Evolutionary conservation across 53 echinoderm and acorn worm species (phyloP), one percentile per base, ranked within the genome.

Genomic region (Apostichopus leukothele): DNA sequence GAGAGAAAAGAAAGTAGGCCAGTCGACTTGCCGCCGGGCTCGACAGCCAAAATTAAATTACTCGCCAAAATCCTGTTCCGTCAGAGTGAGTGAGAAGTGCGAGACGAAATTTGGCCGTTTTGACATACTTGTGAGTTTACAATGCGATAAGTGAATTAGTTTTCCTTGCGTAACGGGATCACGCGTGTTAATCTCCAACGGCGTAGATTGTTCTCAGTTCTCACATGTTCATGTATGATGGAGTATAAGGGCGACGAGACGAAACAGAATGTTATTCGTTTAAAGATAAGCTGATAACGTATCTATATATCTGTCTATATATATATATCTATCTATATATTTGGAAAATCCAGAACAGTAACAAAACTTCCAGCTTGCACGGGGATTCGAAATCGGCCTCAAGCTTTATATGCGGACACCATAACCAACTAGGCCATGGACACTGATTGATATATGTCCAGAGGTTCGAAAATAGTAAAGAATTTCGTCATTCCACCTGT

Each of bases 41-140:
- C 81, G 81, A 57, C 81, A 4, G 57, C 81, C 55, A 18, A 81
- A 81, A 81, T 81, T 81, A 81, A 81, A 81, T 81, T 81, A 81
- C 81, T 19, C 60, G 55, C n/a, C 81, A n/a, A 53, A 81, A 81
- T 81, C 81, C 57, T 16, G 53, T 54, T 81, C 81, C 53, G 81
- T 54, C 81, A 54, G 81, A 81, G 9, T 59, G 53, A 7, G 18
- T 51, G 19, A 54, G 81, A 81, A 54, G 81, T 52, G 81, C 53
- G 81, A 19, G 18, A 71, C 71, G 81, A 59, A 51, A 54, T 59
- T 81, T 81, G 19, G 81, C 16, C 81, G 81, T 81, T 81, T 81
- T 81, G 55, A 59, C 81, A 54, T 81, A 54, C 81, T 81, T 54
- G 81, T 59, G 60, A 59, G 60, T 59, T 81, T 81, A 54, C 55